Evolutionary conservation across 2,113 vertebrate genomes (phyloP), one percentile per base, ranked within the genome.

Genomic region (Octodon degus): DNA sequence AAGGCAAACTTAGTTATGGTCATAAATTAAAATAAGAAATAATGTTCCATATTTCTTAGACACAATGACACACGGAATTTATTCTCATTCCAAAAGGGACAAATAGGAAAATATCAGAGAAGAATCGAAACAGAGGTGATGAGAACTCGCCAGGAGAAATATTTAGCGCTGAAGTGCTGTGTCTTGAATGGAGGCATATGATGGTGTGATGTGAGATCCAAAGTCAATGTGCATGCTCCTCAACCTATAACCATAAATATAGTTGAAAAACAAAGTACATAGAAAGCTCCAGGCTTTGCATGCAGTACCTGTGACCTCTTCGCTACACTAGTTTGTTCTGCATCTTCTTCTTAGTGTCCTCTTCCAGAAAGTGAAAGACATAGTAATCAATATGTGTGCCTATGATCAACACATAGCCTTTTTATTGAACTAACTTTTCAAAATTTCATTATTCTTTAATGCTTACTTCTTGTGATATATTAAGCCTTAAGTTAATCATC

Each of bases 351-450:
- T 91, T 47, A 27, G 62, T 72, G 40, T 70, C 7, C 19, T 43
- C 62, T 91, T 82, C 40, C 94, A 67, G 25, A 81, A 94, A 92
- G 72, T 53, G 16, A 3, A 9, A 91, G 7, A 77, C 84, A 27
- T 70, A 40, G 2, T 30, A 63, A 63, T 63, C 1, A 65, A 24
- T 50, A 58, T 58, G 20, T 53, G 6, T 62, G 40, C 1, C 50
- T 65, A 14, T 24, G 12, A 87, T 65, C 58, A 84, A 0, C 16
- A 68, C 2, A 74, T 65, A 11, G 1, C 24, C 22, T 27, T 60
- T 50, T n/a, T 10, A 91, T 24, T 68, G 19, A 7, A 94, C 1
- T 70, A 93, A 43, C 0, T 12, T 93, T 91, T 89, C 3, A 68
- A 90, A 86, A 34, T 84, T 7, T 34, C 83, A 27, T 72, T 72